Evolutionary conservation across 2,113 vertebrate genomes (phyloP), one percentile per base, ranked within the genome.

Genomic region (Salvelinus alpinus): DNA sequence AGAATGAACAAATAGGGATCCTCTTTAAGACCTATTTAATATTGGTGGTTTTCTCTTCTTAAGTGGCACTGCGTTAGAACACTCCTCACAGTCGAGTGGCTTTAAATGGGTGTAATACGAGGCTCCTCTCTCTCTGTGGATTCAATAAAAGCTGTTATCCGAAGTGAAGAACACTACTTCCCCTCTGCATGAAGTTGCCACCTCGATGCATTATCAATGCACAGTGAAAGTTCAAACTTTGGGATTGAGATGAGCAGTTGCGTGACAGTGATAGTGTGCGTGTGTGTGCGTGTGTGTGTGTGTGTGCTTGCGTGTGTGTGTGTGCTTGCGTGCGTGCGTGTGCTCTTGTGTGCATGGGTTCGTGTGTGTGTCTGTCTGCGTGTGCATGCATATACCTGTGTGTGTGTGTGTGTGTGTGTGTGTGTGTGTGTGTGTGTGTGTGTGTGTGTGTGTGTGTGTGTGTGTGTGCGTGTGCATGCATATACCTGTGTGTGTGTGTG

Each of bases 11-110:
- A n/a, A n/a, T n/a, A n/a, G n/a, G n/a, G n/a, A n/a, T n/a, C n/a
- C n/a, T n/a, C n/a, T n/a, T n/a, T n/a, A n/a, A n/a, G n/a, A n/a
- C n/a, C n/a, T n/a, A n/a, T n/a, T n/a, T n/a, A n/a, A n/a, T n/a
- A n/a, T n/a, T n/a, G n/a, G n/a, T n/a, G n/a, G n/a, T 85, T 71
- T 80, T 60, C 34, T 25, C 48, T 6, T 25, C 48, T 68, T 83
- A 90, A 91, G 89, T 90, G 86, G 85, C 86, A 79, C 83, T 79
- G 77, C 85, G 88, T 92, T 90, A 87, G 7, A 89, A 82, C 85
- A 83, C 82, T 83, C 78, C 85, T 87, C 90, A 87, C 87, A 89
- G 81, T 81, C 51, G 82, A 90, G 86, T 86, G 87, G 78, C 75
- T 88, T 78, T 86, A 85, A 89, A 89, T 82, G 87, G 81, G 65